Percentiles rank a stretch among this genome's conserved stretches.
Conservation (phyloP, 2,797 vertebrate species). For the Sandelia bainsii region DNA sequence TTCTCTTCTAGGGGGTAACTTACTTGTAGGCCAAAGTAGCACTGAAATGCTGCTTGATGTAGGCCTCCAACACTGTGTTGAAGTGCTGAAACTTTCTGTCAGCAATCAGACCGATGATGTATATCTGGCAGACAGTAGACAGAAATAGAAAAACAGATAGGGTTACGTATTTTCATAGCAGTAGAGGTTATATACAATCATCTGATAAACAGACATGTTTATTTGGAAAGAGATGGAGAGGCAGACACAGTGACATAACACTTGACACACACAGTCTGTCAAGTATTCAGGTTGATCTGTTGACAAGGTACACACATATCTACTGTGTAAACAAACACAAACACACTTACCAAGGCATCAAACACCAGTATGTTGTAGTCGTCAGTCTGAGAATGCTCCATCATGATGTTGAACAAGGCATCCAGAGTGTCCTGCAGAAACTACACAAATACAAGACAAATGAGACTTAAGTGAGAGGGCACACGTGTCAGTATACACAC, state of each 20-base stretch:
- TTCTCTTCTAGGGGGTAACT: slow-evolving; percentile 67
- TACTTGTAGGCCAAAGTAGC: slow-evolving; percentile 98
- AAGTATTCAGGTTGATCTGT: slow-evolving; percentile 40
- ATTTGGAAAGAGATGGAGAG: slow-evolving; percentile 37
- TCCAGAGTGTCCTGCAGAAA: slow-evolving; percentile 97
- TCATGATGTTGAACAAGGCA: slow-evolving; percentile 99
- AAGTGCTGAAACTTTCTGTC: slow-evolving; percentile 99
- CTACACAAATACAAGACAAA: slow-evolving; percentile 70
- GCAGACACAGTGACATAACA: slow-evolving; percentile 35
- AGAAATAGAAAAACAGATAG: slow-evolving; percentile 13
- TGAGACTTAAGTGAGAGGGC: slow-evolving; percentile 1
- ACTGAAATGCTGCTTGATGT: slow-evolving; percentile 98
- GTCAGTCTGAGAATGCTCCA: slow-evolving; percentile 95
- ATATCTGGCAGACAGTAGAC: slow-evolving; percentile 86
- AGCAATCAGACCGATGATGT: slow-evolving; percentile 97
- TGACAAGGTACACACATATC: slow-evolving; percentile 23
- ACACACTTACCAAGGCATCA: slow-evolving; percentile 91
- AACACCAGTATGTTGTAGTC: slow-evolving; percentile 98
- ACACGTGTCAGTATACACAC: slow-evolving; percentile 47
- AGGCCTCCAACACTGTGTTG: slow-evolving; percentile 97
- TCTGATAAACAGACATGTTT: slow-evolving; percentile 31
- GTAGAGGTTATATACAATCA: slow-evolving; percentile 26
- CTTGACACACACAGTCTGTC: slow-evolving; percentile 32
- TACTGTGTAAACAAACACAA: slow-evolving; percentile 13
- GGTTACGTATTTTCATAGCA: slow-evolving; percentile 29